Evolutionary conservation across 2,113 vertebrate genomes (phyloP).

Genomic region (Ameiurus melas): DNA sequence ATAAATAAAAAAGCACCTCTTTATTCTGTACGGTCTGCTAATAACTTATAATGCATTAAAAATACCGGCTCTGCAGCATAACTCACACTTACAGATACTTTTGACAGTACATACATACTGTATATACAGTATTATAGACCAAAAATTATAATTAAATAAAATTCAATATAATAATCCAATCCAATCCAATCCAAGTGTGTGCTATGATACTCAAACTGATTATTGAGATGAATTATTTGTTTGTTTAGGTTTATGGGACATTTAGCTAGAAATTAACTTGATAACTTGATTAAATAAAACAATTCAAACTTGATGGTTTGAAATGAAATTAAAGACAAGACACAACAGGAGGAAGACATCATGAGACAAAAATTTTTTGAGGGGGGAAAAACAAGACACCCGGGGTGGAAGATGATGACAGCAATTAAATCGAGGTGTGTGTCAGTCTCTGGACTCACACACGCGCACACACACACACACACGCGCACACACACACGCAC

Average conservation of each 20-base stretch:
- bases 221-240: neutral
- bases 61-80: neutral
- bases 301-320: neutral
- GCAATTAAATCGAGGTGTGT: slow-evolving; percentile 7
- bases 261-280: neutral
- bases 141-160: neutral
- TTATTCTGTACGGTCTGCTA: no score
- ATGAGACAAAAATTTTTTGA: no score
- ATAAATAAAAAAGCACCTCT: no score
- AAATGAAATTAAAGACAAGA: neutral
- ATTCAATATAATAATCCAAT: neutral
- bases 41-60: neutral
- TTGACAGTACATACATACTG: neutral
- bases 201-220: neutral
- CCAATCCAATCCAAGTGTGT: neutral
- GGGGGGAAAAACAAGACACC: neutral
- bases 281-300: neutral
- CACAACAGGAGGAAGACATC: neutral
- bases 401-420: neutral
- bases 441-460: slow-evolving; percentile 26
- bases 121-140: neutral
- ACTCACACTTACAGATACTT: no score
- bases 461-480: no score
- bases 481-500: slow-evolving; percentile 29
- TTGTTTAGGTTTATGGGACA: neutral